A percentile compares a stretch with the other conserved stretches of the same genome.
Evolutionary conservation across 2,113 vertebrate genomes (phyloP).

Genomic region (Pongo pygmaeus): DNA sequence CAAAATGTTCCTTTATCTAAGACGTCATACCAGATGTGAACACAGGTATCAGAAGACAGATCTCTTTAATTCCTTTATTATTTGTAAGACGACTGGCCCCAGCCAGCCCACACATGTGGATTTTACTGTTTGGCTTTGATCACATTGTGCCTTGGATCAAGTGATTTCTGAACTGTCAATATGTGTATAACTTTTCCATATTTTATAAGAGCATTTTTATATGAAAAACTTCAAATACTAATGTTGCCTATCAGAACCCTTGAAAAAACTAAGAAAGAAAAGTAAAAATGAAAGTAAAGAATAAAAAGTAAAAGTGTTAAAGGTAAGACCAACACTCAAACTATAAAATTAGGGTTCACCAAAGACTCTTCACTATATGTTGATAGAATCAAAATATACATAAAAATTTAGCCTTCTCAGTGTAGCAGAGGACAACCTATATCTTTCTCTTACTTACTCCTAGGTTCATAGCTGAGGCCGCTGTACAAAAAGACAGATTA

Average conservation of each 20-base stretch:
- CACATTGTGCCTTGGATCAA: neutral
- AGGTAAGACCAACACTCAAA: constrained; percentile 30
- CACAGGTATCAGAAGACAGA: neutral
- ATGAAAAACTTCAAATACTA: neutral
- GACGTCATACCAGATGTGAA: neutral
- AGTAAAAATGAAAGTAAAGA: constrained; percentile 8
- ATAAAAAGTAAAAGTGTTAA: neutral
- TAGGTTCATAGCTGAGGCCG: neutral
- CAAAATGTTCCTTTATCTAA: neutral
- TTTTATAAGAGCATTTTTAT: neutral
- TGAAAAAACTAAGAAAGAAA: neutral
- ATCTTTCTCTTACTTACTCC: neutral
- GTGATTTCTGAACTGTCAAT: neutral
- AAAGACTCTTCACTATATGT: neutral
- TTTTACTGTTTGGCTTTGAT: neutral
- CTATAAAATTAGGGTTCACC: neutral
- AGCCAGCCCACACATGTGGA: neutral
- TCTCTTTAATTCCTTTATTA: neutral
- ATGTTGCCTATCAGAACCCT: neutral
- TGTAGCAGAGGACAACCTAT: neutral
- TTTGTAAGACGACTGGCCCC: neutral
- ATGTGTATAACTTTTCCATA: neutral
- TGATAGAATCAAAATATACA: neutral
- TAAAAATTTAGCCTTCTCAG: neutral
- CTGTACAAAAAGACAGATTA: neutral